Base-by-base conservation (phyloP, 2,797 vertebrate species). In the Tympanoctomys barrerae region DNA sequence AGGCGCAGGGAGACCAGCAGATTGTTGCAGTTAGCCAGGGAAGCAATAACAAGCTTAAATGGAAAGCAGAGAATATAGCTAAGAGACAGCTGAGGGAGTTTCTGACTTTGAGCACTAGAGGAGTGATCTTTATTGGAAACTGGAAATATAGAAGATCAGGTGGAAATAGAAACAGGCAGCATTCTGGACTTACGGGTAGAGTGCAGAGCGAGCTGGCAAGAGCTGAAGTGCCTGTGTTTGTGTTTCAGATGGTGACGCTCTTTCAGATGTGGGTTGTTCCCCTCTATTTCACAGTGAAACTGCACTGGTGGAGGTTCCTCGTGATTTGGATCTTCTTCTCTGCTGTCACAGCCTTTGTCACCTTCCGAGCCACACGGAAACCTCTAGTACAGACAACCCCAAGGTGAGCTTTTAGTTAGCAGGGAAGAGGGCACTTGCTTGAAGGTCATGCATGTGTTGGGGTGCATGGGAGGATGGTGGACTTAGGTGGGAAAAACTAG, bases 261-360 rank as follows among this genome's bases (percentile, higher is more conserved):
- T 99, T 99, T 98, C 99, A 99, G 99, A 99, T 99, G 99, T 99
- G 99, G 99, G 99, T 99, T 81, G 99, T 99, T 80, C 99, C 99
- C 59, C 99, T 99, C 89, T 99, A 99, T 98, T 99, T 99, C 98
- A 99, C 99, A 31, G 99, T 99, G 95, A 99, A 99, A 98, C 99
- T 99, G 90, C 99, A 99, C 97, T 99, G 99, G 99, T 99, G 99
- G 99, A 98, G 99, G 97, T 99, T 99, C 98, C 98, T 99, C 94
- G 98, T 98, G 52, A 99, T 99, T 52, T 99, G 99, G 99, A 98
- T 99, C 96, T 98, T 99, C 97, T 99, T 99, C 98, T 99, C 99
- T 5, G 98, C 99, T 8, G 98, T 99, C 98, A 99, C 99, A 28
- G 99, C 99, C 7, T 99, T 99, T 77, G 98, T 99, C 92, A 99